Base-by-base conservation (phyloP, 92 coral and sea anemone genomes). In the Palythoa caribaeorum region DNA sequence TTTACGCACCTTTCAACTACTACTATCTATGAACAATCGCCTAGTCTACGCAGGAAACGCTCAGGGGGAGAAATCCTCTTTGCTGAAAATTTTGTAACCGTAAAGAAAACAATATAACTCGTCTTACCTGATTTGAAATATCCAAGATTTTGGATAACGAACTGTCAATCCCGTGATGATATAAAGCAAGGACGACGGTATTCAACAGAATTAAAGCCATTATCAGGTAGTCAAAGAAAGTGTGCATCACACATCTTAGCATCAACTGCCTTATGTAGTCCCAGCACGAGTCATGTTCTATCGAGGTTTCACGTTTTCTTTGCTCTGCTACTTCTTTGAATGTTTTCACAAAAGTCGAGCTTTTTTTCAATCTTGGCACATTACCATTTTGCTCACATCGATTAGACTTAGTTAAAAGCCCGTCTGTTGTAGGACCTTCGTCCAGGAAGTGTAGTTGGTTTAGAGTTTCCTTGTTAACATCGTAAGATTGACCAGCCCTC, bases 191-290 rank as follows among this genome's bases (percentile, higher is more conserved):
- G 8, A 88, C 88, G 40, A 78, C 11, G 0, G 90, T 90, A 72
- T 90, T 90, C 50, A 90, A 73, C 39, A 90, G 50, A 57, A 90
- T 90, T 72, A 88, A 79, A 62, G 74, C 63, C 70, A 88, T 90
- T 13, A 90, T 90, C 38, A 90, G 59, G 44, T 74, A 83, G n/a
- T 90, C 92, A 48, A 90, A 90, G 6, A 21, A 9, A 28, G 90
- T 19, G 38, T 40, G 70, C 8, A 53, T 75, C 14, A 90, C 92
- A 48, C 80, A 51, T 47, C 37, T 57, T 15, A 53, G 35, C 21
- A 86, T 38, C 37, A 37, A 36, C 7, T 36, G 11, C 51, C 92
- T 85, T 71, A 54, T 71, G 38, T 19, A 15, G 21, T 50, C 73
- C 51, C 80, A 86, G 11, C 90, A 85, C 48, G 89, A 84, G 38